A percentile compares a stretch with the other conserved stretches of the same genome.
These are phyloP conservation scores for Amniataba percoides DNA, from an alignment of 2,797 vertebrate genomes.

Conservation along the genomic window DNA sequence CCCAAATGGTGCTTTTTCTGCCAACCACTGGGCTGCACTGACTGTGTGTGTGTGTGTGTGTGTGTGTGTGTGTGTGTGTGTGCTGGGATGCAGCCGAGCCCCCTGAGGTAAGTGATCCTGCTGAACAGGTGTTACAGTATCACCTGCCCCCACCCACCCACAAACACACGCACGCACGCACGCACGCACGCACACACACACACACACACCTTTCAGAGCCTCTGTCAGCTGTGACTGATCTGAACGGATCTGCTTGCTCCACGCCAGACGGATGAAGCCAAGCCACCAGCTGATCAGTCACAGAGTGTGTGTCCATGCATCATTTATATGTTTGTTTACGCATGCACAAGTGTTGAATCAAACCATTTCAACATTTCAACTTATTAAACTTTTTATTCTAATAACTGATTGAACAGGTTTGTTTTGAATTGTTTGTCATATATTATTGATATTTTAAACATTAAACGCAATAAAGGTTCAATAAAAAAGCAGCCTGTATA, in stretches of 20 bases:
- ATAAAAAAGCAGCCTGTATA: not conserved
- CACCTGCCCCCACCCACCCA: slow-evolving; percentile 49
- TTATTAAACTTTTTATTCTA: not conserved
- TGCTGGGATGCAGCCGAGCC: slow-evolving; percentile 38
- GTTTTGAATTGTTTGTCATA: not conserved
- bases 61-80: slow-evolving; percentile 26
- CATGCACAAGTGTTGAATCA: slow-evolving; percentile 20
- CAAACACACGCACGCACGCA: slow-evolving; percentile 13
- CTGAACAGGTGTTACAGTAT: slow-evolving; percentile 77
- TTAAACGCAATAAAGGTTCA: not conserved
- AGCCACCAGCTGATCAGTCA: slow-evolving; percentile 66
- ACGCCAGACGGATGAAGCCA: slow-evolving; percentile 54
- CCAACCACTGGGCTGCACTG: slow-evolving; percentile 60
- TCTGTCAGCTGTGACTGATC: slow-evolving; percentile 61
- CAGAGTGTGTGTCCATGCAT: slow-evolving; percentile 21
- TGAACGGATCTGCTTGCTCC: slow-evolving; percentile 53
- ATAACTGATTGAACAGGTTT: not conserved
- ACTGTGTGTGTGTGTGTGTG: slow-evolving; percentile 28
- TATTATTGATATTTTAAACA: not conserved
- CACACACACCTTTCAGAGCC: slow-evolving; percentile 26
- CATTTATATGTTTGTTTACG: slow-evolving; percentile 35
- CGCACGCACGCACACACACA: slow-evolving; percentile 3
- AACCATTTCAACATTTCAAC: not conserved
- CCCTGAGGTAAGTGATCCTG: slow-evolving; percentile 73
- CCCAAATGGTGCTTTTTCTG: slow-evolving; percentile 75